Conservation (phyloP, 2,888 invertebrate species). For the Brachypalpus laphriformis region DNA sequence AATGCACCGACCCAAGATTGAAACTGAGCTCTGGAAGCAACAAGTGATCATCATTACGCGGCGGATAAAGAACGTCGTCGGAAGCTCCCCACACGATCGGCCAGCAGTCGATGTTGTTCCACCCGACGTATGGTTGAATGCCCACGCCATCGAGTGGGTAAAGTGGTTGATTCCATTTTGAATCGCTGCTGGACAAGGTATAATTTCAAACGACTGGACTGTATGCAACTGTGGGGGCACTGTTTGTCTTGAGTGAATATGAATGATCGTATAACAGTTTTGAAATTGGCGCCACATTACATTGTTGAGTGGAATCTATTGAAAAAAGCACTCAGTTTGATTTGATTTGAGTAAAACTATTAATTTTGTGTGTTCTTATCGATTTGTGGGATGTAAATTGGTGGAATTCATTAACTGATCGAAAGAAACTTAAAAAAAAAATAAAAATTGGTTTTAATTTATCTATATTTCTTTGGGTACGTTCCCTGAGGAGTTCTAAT, state of each 20-base stretch:
- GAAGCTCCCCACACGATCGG: slow-evolving; percentile 55
- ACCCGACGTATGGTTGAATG: slow-evolving; percentile 27
- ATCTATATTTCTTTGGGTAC: too few species aligned
- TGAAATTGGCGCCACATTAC: neutral
- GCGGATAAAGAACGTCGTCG: slow-evolving; percentile 29
- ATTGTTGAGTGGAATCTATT: neutral
- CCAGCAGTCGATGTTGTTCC: slow-evolving; percentile 14
- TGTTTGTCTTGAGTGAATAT: neutral
- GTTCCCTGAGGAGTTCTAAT: too few species aligned
- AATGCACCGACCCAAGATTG: slow-evolving; percentile 56
- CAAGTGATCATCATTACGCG: slow-evolving; percentile 60
- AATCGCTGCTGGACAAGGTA: slow-evolving; percentile 19
- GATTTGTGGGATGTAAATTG: neutral
- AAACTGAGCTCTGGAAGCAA: slow-evolving; percentile 59
- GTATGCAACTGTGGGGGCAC: slow-evolving; percentile 1
- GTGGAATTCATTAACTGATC: neutral
- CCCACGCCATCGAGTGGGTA: slow-evolving; percentile 33
- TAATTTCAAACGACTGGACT: neutral
- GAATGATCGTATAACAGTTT: slow-evolving; percentile 15
- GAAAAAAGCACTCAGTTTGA: neutral
- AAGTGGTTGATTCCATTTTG: slow-evolving; percentile 34
- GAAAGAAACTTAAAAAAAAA: too few species aligned
- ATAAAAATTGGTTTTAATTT: too few species aligned
- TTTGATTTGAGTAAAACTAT: neutral
- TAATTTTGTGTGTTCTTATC: neutral